phyloP scores from a whole-genome alignment of 1,140 invertebrate genomes.

The Melanaphis sacchari region DNA sequence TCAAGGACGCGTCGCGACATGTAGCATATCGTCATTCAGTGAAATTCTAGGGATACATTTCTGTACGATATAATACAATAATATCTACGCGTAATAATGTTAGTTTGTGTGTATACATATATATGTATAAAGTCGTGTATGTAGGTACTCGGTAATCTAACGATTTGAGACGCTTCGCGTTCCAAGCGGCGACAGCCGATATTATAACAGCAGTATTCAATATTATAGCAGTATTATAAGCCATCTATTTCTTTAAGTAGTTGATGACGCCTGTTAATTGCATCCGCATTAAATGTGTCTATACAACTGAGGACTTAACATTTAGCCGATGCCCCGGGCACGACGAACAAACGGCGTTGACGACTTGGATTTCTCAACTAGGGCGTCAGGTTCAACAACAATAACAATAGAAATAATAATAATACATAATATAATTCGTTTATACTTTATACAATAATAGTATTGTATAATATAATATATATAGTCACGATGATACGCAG shows the following conservation, averaged over 20 bases:
- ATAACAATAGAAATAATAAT: background rate
- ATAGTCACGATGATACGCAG: background rate
- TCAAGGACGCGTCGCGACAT: background rate
- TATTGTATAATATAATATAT: background rate
- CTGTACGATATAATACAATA: background rate
- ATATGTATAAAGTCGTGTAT: background rate
- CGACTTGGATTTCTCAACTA: background rate
- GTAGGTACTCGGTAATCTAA: background rate
- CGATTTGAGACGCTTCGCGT: background rate
- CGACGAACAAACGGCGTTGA: background rate
- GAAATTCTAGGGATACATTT: background rate
- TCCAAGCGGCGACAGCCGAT: background rate
- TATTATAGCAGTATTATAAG: background rate
- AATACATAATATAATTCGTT: background rate
- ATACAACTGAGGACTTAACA: background rate
- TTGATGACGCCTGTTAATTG: background rate
- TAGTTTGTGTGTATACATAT: background rate
- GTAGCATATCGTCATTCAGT: background rate
- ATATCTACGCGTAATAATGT: background rate
- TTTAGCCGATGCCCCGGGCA: background rate
- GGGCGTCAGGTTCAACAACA: background rate
- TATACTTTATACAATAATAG: background rate
- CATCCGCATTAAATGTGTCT: background rate
- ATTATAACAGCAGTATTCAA: background rate
- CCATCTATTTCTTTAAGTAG: background rate